Evolutionary conservation across 2,113 vertebrate genomes (phyloP), one percentile per base, ranked within the genome.

Genomic region (Dipodomys stephensi): DNA sequence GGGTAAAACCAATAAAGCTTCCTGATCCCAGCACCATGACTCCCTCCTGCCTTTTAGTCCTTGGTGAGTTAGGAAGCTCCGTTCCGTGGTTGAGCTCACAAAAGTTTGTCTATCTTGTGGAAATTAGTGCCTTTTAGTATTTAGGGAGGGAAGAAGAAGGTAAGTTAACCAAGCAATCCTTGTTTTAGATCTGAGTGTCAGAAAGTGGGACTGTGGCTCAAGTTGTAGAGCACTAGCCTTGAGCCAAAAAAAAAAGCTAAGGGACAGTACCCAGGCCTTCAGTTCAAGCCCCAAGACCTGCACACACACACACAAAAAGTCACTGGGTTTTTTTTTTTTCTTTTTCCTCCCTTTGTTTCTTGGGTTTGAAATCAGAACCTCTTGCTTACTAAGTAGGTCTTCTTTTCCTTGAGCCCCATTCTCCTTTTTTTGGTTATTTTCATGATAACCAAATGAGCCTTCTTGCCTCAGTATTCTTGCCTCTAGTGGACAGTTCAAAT

Each of bases 401-500:
- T 49, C 49, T 39, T 49, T 11, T 12, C 49, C 49, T 49, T 12
- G 9, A 49, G 8, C 12, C 49, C 8, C 49, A 9, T 12, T 49
- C 12, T 12, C 12, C 49, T 12, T 49, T 49, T 49, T 49, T 49
- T 49, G 49, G 9, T 49, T 49, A 49, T 49, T 49, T 49, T 49
- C 49, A 49, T 11, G 49, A 49, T 9, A 11, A 9, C 49, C 49
- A 39, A 39, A 39, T 49, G 49, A 86, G 15, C 64, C 32, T n/a
- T 85, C 22, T 74, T 93, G n/a, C 71, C 6, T 87, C 39, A 30
- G 4, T 85, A 28, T 49, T 65, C 57, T 94, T 62, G 71, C 19
- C 44, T 82, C 18, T 74, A 32, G 7, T 53, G 80, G 30, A 91
- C 44, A 94, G 7, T 87, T 91, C 71, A 94, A 83, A 87, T 72